Evolutionary conservation across 2,888 invertebrate genomes (phyloP).

Genomic region (Ochropacha duplaris): DNA sequence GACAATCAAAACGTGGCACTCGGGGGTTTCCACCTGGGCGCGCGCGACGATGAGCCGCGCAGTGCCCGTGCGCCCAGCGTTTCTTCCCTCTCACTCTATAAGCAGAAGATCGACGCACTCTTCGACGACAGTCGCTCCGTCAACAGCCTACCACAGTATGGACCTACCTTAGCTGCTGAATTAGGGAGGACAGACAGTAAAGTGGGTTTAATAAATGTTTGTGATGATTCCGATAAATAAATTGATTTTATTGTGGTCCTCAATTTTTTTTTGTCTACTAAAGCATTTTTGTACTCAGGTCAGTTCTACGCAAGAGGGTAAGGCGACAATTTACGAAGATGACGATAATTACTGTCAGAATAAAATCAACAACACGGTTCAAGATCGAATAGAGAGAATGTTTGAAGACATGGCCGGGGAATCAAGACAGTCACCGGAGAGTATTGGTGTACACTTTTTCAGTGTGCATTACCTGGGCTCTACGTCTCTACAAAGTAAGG

Average conservation of each 20-base stretch:
- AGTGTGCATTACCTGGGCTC: constrained; percentile 93
- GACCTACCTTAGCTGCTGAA: constrained; percentile 39
- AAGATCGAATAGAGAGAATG: constrained; percentile 93
- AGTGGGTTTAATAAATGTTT: constrained; percentile 34
- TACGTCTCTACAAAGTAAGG: constrained; percentile 89
- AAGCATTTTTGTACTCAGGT: constrained; percentile 43
- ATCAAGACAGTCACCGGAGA: constrained; percentile 72
- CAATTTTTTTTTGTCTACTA: no score
- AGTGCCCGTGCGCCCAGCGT: constrained; percentile 70
- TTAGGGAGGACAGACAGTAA: constrained; percentile 63
- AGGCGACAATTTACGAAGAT: constrained; percentile 67
- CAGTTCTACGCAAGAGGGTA: constrained; percentile 58
- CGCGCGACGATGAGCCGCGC: constrained; percentile 66
- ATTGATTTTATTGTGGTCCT: no score
- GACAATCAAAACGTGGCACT: constrained; percentile 65
- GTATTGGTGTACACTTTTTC: constrained; percentile 83
- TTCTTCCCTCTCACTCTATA: constrained; percentile 87
- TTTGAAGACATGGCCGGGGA: constrained; percentile 88
- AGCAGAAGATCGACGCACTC: constrained; percentile 93
- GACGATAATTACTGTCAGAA: constrained; percentile 69
- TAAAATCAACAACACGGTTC: constrained; percentile 86
- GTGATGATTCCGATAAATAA: neutral
- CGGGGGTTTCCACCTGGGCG: constrained; percentile 72
- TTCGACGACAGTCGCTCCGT: constrained; percentile 88
- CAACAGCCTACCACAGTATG: constrained; percentile 70